These are phyloP conservation scores for Mechanitis mazaeus DNA, from an alignment of 2,888 invertebrate genomes.

Conservation along the genomic window DNA sequence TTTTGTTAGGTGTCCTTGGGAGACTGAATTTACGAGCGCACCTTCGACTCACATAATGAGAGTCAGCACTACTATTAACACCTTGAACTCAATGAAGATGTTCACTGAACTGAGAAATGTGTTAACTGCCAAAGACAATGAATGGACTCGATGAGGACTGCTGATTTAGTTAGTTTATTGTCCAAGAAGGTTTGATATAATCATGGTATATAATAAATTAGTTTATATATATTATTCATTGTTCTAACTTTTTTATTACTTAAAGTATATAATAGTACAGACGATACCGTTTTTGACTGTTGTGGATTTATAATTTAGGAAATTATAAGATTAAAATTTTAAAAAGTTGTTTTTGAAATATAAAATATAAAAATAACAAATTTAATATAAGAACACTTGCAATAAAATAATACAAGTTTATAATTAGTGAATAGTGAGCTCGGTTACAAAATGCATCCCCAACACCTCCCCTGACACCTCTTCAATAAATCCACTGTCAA, in stretches of 20 bases:
- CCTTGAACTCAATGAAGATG: constrained; percentile 66
- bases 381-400: no score
- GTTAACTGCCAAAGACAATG: constrained; percentile 19
- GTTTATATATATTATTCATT: neutral
- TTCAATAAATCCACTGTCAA: constrained; percentile 58
- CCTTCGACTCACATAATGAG: constrained; percentile 56
- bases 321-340: no score
- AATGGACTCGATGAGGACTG: neutral
- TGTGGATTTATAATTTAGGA: no score
- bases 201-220: neutral
- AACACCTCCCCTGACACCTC: constrained; percentile 52
- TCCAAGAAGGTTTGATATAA: neutral
- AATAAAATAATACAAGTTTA: constrained; percentile 35
- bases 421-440: constrained; percentile 63
- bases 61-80: constrained; percentile 70
- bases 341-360: no score
- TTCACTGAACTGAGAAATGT: constrained; percentile 29
- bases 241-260: no score
- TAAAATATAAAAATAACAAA: no score
- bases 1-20: constrained; percentile 65
- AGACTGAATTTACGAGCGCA: constrained; percentile 68
- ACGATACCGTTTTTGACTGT: no score
- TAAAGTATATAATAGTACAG: no score
- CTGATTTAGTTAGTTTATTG: neutral
- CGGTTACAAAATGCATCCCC: constrained; percentile 46